Evolutionary conservation across 2,888 invertebrate genomes (phyloP).

Genomic region (Seladonia tumulorum): DNA sequence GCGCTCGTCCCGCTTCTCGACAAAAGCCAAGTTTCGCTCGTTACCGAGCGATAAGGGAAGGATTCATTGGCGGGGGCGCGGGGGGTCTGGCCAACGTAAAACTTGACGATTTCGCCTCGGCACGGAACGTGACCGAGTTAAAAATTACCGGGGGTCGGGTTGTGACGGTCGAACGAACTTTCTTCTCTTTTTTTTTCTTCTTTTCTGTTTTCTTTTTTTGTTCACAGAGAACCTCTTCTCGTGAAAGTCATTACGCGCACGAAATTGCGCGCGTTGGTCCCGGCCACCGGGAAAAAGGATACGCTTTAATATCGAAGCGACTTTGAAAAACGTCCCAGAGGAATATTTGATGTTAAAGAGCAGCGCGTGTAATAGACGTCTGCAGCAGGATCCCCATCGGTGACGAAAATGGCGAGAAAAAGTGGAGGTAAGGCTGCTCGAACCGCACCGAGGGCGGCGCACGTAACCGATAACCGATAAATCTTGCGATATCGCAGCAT

Average conservation of each 20-base stretch:
- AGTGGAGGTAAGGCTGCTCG: slow-evolving; percentile 46
- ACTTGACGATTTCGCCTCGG: slow-evolving; percentile 34
- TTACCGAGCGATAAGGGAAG: slow-evolving; percentile 25
- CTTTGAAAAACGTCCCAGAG: slow-evolving; percentile 40
- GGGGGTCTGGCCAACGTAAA: slow-evolving; percentile 26
- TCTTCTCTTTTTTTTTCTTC: background rate
- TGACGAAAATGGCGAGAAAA: slow-evolving; percentile 59
- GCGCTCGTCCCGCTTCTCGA: slow-evolving; percentile 22
- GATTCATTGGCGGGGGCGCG: slow-evolving; percentile 21
- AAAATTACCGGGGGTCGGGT: slow-evolving; percentile 20
- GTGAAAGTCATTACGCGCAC: slow-evolving; percentile 15
- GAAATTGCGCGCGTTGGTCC: slow-evolving; percentile 2
- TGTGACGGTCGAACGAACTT: background rate
- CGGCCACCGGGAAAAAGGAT: background rate
- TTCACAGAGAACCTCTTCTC: slow-evolving; percentile 23
- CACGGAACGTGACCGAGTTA: slow-evolving; percentile 50
- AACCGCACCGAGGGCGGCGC: slow-evolving; percentile 45
- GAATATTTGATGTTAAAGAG: slow-evolving; percentile 61
- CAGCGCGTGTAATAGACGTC: slow-evolving; percentile 63
- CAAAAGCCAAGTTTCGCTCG: slow-evolving; percentile 42
- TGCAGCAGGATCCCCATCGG: slow-evolving; percentile 55
- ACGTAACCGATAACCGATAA: slow-evolving; percentile 71
- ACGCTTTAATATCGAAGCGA: slow-evolving; percentile 16
- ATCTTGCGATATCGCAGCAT: slow-evolving; percentile 64
- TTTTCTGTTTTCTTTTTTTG: background rate